A percentile compares a stretch with the other conserved stretches of the same genome.
Conservation (phyloP, 2,113 vertebrate genomes). For the Tetrax tetrax region DNA sequence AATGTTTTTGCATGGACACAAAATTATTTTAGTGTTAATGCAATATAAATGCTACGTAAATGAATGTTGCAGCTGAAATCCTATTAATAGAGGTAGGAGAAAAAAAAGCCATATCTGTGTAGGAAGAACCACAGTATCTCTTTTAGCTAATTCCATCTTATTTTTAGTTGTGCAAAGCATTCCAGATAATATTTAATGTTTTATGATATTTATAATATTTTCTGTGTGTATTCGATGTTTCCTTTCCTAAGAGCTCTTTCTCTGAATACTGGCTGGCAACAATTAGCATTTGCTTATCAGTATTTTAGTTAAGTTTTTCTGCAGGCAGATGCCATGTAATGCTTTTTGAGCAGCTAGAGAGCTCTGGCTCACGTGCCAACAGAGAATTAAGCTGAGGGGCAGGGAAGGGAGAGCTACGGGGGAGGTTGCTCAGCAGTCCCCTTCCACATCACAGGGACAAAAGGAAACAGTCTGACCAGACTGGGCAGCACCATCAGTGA, state of each 20-base stretch:
- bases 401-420: neutral
- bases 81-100: constrained; percentile 29
- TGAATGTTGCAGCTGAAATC: neutral
- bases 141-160: neutral
- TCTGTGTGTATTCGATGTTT: neutral
- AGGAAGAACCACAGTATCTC: neutral
- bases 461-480: neutral
- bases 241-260: neutral
- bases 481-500: neutral
- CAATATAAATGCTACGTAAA: neutral
- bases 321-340: neutral
- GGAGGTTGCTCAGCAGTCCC: neutral
- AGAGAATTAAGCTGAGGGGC: neutral
- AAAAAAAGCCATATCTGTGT: constrained; percentile 8
- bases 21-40: neutral
- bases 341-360: neutral
- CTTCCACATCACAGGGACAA: neutral
- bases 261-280: neutral
- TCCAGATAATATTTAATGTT: neutral
- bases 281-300: neutral
- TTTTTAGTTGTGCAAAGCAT: neutral
- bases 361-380: neutral
- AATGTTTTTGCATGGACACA: neutral
- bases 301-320: neutral
- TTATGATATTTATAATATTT: neutral